Evolutionary conservation across 2,797 vertebrate species (phyloP), one percentile per base, ranked within the genome.

Genomic region (Centroberyx gerrardi): DNA sequence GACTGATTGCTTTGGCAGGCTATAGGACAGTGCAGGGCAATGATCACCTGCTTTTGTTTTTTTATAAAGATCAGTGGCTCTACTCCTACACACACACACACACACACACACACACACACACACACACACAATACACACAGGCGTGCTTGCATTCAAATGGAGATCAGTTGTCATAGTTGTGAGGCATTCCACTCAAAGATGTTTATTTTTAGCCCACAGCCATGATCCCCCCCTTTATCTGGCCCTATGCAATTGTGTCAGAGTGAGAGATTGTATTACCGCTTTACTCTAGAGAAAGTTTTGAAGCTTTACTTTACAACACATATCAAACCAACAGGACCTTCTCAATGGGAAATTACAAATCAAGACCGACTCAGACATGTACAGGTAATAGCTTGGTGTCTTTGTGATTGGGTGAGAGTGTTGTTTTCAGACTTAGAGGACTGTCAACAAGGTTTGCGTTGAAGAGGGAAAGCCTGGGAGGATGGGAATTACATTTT

Each of bases 331-430:
- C 49, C 71, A 38, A 53, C 88, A 81, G 78, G 86, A 90, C 10
- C 74, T 81, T 65, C 87, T 88, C 94, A 85, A 98, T 99, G 98
- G 97, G 97, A 78, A 99, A 99, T 94, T 99, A 99, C 88, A 99
- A 99, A 94, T 99, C 97, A 71, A 96, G 98, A 95, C 98, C 97
- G 12, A 97, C 95, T 15, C 98, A 98, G 92, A 99, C 97, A 2
- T 99, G 98, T 74, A 99, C 98, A 89, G 97, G 97, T 99, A 99
- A 96, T 77, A 83, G 13, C 44, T 59, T 0, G 0, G 12, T 54
- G 27, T 4, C 42, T 38, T 61, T 78, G 29, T 54, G 29, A 38
- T 53, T 56, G 38, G 56, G n/a, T 69, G 44, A 28, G 28, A 64
- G 17, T 33, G 13, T 48, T 60, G 60, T 8, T 59, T 51, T 74